phyloP scores from a whole-genome alignment of 2,797 vertebrate genomes.

The Phylloscopus collybita region DNA sequence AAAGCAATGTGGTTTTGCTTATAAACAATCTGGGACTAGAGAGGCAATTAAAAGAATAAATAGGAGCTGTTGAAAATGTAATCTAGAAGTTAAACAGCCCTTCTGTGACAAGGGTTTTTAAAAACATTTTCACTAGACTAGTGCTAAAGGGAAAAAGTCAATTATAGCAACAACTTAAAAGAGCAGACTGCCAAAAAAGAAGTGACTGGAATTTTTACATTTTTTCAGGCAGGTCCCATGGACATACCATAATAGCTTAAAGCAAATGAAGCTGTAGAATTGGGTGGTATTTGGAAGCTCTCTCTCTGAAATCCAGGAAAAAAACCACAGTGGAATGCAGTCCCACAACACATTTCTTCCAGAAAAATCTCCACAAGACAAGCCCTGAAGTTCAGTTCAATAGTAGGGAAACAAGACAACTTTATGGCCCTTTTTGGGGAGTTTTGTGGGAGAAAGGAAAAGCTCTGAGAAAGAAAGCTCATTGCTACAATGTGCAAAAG shows the following conservation, averaged over 20 bases:
- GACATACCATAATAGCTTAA: background rate
- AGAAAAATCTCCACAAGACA: background rate
- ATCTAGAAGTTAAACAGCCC: background rate
- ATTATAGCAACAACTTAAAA: background rate
- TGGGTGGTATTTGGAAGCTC: background rate
- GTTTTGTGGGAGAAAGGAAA: background rate
- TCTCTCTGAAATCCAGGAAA: background rate
- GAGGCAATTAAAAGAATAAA: background rate
- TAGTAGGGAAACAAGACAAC: background rate
- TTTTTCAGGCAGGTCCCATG: background rate
- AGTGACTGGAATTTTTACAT: background rate
- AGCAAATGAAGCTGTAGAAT: background rate
- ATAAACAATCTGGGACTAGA: background rate
- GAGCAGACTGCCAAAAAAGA: background rate
- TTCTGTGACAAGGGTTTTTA: background rate
- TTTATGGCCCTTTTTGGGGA: background rate
- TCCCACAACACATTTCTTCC: background rate
- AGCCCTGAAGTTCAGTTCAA: background rate
- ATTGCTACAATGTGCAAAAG: background rate
- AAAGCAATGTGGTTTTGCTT: background rate
- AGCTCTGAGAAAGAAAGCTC: background rate
- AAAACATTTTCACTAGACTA: background rate
- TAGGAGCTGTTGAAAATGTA: background rate
- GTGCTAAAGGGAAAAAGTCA: background rate
- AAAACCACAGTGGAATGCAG: fast-evolving